Percentiles rank a stretch among this genome's conserved stretches.
These are phyloP conservation scores for Uria aalge DNA, from an alignment of 2,113 vertebrate genomes.

Conservation along the genomic window DNA sequence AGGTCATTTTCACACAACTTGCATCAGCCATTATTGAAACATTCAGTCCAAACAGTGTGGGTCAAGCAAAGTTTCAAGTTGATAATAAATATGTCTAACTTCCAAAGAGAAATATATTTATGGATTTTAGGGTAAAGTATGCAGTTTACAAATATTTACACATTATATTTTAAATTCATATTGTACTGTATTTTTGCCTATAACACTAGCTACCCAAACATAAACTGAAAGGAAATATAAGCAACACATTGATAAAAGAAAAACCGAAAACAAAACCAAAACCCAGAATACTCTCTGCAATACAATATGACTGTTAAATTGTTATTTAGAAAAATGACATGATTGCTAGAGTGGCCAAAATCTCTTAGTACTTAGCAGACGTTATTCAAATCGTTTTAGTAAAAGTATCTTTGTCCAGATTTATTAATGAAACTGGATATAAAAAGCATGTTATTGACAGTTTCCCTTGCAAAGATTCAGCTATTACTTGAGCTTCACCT, in stretches of 20 bases:
- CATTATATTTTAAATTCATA: neutral
- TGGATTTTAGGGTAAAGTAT: neutral
- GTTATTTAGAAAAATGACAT: neutral
- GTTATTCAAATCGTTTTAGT: neutral
- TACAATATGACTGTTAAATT: neutral
- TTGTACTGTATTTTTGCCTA: neutral
- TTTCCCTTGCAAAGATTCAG: neutral
- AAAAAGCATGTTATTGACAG: neutral
- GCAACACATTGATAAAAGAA: neutral
- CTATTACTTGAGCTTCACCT: neutral
- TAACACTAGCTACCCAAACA: neutral
- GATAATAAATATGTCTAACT: neutral
- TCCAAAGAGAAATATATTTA: neutral
- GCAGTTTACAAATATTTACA: neutral
- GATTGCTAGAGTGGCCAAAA: neutral
- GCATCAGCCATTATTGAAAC: neutral
- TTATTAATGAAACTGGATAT: neutral
- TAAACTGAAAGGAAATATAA: neutral
- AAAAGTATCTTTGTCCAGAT: neutral
- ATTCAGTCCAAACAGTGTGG: no score
- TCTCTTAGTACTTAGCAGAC: neutral
- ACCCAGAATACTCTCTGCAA: neutral
- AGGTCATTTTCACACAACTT: neutral
- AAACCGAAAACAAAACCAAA: neutral
- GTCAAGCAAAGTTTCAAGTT: neutral